phyloP scores from a whole-genome alignment of 2,888 invertebrate species.

The Synergus umbraculus region DNA sequence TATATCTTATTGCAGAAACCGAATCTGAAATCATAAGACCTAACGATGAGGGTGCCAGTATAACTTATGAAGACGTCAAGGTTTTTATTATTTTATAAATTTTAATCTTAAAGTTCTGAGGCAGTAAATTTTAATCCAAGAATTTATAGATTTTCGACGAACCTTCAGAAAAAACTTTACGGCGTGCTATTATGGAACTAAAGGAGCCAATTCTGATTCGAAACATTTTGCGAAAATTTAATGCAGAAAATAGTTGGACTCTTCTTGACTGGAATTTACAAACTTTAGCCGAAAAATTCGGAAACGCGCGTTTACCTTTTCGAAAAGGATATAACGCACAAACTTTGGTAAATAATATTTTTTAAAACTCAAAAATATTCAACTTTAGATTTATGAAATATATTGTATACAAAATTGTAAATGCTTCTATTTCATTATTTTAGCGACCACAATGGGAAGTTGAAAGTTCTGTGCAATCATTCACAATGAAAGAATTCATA shows the following conservation, averaged over 20 bases:
- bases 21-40: background rate
- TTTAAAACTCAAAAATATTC: constrained; percentile 12
- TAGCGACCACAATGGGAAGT: constrained; percentile 89
- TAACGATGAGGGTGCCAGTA: background rate
- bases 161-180: constrained; percentile 53
- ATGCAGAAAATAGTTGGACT: constrained; percentile 78
- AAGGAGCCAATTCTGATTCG: constrained; percentile 80
- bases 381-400: constrained; percentile 26
- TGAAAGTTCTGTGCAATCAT: constrained; percentile 80
- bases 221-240: constrained; percentile 74
- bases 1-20: background rate
- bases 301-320: constrained; percentile 80
- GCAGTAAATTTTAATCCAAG: background rate
- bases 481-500: constrained; percentile 84
- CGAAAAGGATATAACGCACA: constrained; percentile 77
- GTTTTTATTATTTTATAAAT: background rate
- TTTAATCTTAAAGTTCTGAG: background rate
- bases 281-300: constrained; percentile 81
- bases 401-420: background rate
- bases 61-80: background rate
- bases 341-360: constrained; percentile 70
- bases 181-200: constrained; percentile 60
- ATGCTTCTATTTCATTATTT: constrained; percentile 11
- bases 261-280: constrained; percentile 81
- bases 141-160: background rate